Evolutionary conservation across 1,140 invertebrate genomes (phyloP), one percentile per base, ranked within the genome.

Genomic region (Bombus pascuorum): DNA sequence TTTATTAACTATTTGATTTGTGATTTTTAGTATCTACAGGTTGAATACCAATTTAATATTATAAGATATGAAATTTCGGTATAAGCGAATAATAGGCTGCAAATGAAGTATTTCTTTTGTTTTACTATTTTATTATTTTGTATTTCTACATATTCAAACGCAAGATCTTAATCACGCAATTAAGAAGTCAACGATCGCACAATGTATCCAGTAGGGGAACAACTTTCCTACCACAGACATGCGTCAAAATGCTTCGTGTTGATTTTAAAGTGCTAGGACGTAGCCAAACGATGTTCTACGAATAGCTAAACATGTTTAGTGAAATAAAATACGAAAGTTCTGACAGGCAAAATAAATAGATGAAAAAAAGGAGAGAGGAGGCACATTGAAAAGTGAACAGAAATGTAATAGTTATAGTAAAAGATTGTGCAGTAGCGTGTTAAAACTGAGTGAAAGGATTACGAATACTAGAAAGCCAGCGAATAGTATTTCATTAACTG

Each of bases 371-470:
- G 57, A 57, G n/a, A 47, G 34, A 62, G 18, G 18, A 53, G 18
- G 5, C 47, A 53, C 0, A 53, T 18, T 53, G 47, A 53, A 53
- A 22, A 53, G 18, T 8, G 47, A 53, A 53, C 5, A 53, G 47
- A 8, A 53, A 53, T 22, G 47, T 8, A 53, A 70, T 59, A 37
- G 28, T 47, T 25, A 53, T 32, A 39, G 66, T 47, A 39, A 37
- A 66, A 42, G 53, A 73, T 73, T 62, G 68, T 44, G 73, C 44
- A 28, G 59, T 25, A 70, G 68, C 57, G 74, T 77, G 81, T 57
- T 70, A 57, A 42, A 44, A 28, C 42, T 57, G 62, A 83, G 81
- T 77, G 81, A 83, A 83, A 83, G 81, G 65, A 77, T 34, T 42
- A 22, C 5, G 37, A 66, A 76, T 44, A 44, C 70, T 62, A 37